Conservation (phyloP, 2,888 invertebrate species). For the Euspilapteryx auroguttella region DNA sequence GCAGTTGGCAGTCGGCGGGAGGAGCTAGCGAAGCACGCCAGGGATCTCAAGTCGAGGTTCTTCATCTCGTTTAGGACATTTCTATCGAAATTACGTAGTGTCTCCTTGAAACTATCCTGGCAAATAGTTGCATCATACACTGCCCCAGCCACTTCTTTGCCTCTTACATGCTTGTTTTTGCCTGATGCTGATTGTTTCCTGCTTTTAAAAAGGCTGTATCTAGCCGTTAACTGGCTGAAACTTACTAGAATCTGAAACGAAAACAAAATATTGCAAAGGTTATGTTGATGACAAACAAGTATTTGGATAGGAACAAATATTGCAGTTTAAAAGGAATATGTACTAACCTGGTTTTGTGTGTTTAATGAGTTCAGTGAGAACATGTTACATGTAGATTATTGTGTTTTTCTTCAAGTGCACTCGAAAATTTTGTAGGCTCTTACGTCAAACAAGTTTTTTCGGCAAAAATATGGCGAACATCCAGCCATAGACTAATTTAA, state of each 20-base stretch:
- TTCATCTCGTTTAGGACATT: constrained; percentile 40
- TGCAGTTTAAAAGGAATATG: not conserved
- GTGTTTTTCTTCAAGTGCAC: constrained; percentile 41
- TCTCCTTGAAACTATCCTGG: constrained; percentile 38
- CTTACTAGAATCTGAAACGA: constrained; percentile 54
- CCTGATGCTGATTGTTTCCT: constrained; percentile 45
- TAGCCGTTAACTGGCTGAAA: constrained; percentile 48
- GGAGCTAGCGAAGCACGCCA: constrained; percentile 17
- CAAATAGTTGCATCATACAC: constrained; percentile 31
- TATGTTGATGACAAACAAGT: constrained; percentile 35
- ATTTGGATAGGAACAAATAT: too few species aligned
- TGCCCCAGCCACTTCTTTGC: constrained; percentile 20
- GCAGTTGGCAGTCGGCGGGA: constrained; percentile 13
- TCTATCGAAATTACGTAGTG: constrained; percentile 40
- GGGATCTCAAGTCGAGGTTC: constrained; percentile 23
- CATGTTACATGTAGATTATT: constrained; percentile 56
- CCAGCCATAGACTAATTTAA: too few species aligned
- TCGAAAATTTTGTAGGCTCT: constrained; percentile 59
- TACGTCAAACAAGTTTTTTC: constrained; percentile 45
- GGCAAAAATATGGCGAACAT: constrained; percentile 26
- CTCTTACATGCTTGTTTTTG: constrained; percentile 33
- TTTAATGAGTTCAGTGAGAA: constrained; percentile 58
- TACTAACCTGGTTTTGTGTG: constrained; percentile 51
- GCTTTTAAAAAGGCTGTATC: constrained; percentile 45
- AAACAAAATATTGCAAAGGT: constrained; percentile 34